Evolutionary conservation across 2,888 invertebrate species (phyloP).

Genomic region (Hesperia comma): DNA sequence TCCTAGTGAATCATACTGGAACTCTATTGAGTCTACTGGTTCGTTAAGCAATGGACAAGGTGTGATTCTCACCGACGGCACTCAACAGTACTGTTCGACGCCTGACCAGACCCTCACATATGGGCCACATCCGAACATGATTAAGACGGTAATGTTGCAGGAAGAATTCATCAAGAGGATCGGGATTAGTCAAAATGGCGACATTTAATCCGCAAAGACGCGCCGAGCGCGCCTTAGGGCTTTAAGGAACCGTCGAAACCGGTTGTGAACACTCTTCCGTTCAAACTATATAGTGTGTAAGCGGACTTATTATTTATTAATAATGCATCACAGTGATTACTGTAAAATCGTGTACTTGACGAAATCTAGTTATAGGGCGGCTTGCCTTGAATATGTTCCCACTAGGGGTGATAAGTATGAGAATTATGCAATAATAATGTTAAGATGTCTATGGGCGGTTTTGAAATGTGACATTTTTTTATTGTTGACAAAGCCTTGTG

Average conservation of each 20-base stretch:
- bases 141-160: constrained; percentile 81
- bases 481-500: constrained; percentile 19
- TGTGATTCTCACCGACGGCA: constrained; percentile 71
- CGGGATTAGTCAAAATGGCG: constrained; percentile 81
- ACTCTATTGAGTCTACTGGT: constrained; percentile 90
- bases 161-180: constrained; percentile 82
- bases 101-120: constrained; percentile 70
- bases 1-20: constrained; percentile 97
- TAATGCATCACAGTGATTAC: constrained; percentile 76
- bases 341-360: constrained; percentile 47
- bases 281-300: constrained; percentile 79
- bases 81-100: constrained; percentile 73
- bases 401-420: constrained; percentile 40
- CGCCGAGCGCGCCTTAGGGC: constrained; percentile 82
- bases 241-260: constrained; percentile 78
- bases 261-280: constrained; percentile 80
- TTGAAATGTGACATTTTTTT: constrained; percentile 16
- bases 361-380: constrained; percentile 43
- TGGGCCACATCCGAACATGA: constrained; percentile 75
- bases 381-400: constrained; percentile 53
- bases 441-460: constrained; percentile 29
- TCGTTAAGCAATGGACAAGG: constrained; percentile 73
- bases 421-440: constrained; percentile 32
- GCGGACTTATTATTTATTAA: constrained; percentile 82
- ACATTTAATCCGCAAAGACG: constrained; percentile 79